Conservation (phyloP, 2,888 invertebrate species). For the Pristionchus japonicus region DNA sequence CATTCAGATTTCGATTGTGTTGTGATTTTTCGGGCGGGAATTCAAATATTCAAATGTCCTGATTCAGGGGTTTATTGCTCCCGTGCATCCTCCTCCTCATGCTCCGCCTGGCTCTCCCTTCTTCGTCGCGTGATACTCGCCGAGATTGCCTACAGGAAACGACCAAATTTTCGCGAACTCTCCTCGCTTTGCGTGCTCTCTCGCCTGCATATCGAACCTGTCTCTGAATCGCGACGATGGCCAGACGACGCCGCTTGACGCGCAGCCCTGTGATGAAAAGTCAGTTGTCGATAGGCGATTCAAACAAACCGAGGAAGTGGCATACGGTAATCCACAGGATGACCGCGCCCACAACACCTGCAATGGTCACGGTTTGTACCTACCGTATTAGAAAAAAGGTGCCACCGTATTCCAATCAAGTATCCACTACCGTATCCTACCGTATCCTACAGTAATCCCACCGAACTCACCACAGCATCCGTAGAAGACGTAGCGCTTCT, state of each 20-base stretch:
- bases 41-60: not conserved
- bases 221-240: slow-evolving; percentile 13
- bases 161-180: not conserved
- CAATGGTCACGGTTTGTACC: not conserved
- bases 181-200: not conserved
- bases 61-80: not conserved
- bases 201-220: slow-evolving; percentile 21
- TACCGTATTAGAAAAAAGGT: not conserved
- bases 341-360: slow-evolving; percentile 1
- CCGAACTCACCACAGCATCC: not conserved
- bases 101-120: not conserved
- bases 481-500: slow-evolving; percentile 14
- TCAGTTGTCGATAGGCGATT: not conserved
- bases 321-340: slow-evolving; percentile 16
- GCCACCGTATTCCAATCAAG: not conserved
- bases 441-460: not conserved
- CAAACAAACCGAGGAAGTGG: slow-evolving; percentile 27
- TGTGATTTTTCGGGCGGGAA: not conserved
- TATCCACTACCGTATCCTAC: not conserved
- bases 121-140: not conserved
- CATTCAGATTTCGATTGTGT: slow-evolving; percentile 18
- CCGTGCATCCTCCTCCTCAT: slow-evolving; percentile 1
- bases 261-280: not conserved
- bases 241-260: slow-evolving; percentile 15
- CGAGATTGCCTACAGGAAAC: not conserved